These are phyloP conservation scores for Micrasema minimum DNA, from an alignment of 1,140 invertebrate species.

Conservation along the genomic window DNA sequence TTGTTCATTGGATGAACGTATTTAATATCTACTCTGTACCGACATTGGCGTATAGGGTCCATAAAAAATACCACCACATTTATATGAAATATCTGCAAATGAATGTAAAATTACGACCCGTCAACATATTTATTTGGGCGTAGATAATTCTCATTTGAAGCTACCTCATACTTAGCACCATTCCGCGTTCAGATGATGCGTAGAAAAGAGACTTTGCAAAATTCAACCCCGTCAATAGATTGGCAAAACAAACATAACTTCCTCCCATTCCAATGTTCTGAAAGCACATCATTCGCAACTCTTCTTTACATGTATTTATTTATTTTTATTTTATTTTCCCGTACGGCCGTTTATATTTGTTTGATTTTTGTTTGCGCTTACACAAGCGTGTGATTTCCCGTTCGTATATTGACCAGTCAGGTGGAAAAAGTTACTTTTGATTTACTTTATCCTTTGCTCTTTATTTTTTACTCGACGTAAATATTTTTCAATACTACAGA, in stretches of 20 bases:
- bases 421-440: constrained; percentile 52
- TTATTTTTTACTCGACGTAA: constrained; percentile 35
- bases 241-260: constrained; percentile 24
- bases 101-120: too few species aligned
- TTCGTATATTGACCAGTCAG: constrained; percentile 47
- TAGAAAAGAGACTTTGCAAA: too few species aligned
- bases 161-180: too few species aligned
- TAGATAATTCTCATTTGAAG: too few species aligned
- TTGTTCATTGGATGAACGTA: too few species aligned
- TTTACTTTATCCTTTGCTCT: constrained; percentile 49
- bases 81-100: too few species aligned
- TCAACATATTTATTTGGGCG: too few species aligned
- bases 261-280: constrained; percentile 7
- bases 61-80: too few species aligned
- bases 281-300: constrained; percentile 38
- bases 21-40: too few species aligned
- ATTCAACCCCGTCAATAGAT: not conserved
- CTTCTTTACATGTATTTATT: constrained; percentile 46
- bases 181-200: too few species aligned
- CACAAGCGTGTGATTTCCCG: constrained; percentile 45
- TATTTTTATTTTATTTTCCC: constrained; percentile 43
- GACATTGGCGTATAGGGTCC: too few species aligned
- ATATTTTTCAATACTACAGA: too few species aligned
- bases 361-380: constrained; percentile 50
- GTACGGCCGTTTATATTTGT: constrained; percentile 48